Base-by-base conservation (phyloP, 2,113 vertebrate genomes). In the Apodemus sylvaticus region DNA sequence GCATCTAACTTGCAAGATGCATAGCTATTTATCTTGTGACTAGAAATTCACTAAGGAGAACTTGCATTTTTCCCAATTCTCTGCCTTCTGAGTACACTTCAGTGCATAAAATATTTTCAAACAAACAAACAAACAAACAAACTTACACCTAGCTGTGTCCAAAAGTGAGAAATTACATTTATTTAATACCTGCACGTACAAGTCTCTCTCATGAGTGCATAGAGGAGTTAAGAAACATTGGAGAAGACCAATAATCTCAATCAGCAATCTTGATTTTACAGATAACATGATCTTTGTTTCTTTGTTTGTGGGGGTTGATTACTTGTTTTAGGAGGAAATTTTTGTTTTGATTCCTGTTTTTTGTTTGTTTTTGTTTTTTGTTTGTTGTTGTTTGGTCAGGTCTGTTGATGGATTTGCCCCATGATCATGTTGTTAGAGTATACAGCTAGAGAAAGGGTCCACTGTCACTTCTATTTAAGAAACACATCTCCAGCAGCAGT, bases 1-100 rank as follows among this genome's bases (percentile, higher is more conserved):
- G 98, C 99, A 98, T 99, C 99, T 98, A 98, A 98, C 98, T 99
- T 98, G 98, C 98, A 98, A 98, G 98, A 98, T 98, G 98, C 98
- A 98, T 97, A 96, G 97, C 98, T 98, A 98, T 99, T 99, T 99
- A 98, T 99, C 98, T 98, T 94, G 78, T 0, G 34, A 86, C 96
- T 98, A 71, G 95, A 96, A 98, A 99, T 98, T 98, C 98, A 97
- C 96, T 96, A 73, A 96, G 94, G 86, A 96, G 9, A 82, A 24
- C 10, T 53, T 45, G 22, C n/a, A 26, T 60, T 39, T 64, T 53
- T 22, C 13, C 70, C 13, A 31, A 55, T 62, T 77, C 39, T 62
- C 42, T n/a, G 22, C 22, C 66, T 86, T 9, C 7, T 53, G 71
- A 78, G 24, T 42, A 68, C 82, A 88, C 45, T 9, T 51, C 16